Conservation (phyloP, 2,888 invertebrate genomes). For the Deilephila elpenor region DNA sequence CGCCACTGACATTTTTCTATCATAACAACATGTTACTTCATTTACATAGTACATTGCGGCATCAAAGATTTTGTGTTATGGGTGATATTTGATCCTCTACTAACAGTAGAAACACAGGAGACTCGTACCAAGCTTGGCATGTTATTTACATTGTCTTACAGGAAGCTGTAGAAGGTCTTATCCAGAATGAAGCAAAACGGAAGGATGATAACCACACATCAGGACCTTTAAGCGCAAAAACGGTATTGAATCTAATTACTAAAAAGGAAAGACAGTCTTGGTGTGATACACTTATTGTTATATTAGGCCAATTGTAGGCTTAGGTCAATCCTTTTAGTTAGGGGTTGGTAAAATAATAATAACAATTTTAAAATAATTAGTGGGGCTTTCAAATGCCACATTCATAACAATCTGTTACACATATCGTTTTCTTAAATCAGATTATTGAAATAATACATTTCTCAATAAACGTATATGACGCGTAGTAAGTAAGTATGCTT, state of each 20-base stretch:
- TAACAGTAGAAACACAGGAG: conserved; percentile 16
- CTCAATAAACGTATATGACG: neutral
- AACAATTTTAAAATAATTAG: neutral
- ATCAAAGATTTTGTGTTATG: conserved; percentile 31
- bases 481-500: neutral
- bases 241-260: conserved; percentile 53
- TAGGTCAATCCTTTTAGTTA: neutral
- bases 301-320: neutral
- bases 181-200: conserved; percentile 69
- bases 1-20: no score
- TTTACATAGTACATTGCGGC: neutral
- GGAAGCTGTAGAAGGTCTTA: conserved; percentile 71
- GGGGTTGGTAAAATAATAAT: neutral
- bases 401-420: no score
- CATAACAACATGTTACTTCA: neutral
- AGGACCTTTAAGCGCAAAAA: conserved; percentile 59
- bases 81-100: conserved; percentile 34
- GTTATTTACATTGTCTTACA: conserved; percentile 73
- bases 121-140: conserved; percentile 64
- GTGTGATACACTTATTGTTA: neutral
- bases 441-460: neutral
- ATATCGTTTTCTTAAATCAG: neutral
- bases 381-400: no score
- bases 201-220: conserved; percentile 65
- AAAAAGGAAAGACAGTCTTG: neutral